Evolutionary conservation across 2,888 invertebrate species (phyloP), one percentile per base, ranked within the genome.

Genomic region (Caenorhabditis imperialis): DNA sequence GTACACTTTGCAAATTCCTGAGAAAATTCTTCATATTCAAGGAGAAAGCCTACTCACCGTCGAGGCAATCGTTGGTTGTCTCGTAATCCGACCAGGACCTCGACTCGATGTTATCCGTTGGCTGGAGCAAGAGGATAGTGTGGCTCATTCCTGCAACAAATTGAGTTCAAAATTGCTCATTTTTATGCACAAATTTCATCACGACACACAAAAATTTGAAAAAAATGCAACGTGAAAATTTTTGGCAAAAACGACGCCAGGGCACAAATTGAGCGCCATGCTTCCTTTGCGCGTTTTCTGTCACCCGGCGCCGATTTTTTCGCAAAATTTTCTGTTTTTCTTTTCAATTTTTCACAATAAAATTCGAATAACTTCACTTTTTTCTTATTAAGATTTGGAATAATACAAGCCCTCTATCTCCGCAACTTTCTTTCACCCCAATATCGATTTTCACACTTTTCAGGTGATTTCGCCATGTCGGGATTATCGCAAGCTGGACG

Each of bases 71-170:
- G 16, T 65, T 93, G 8, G 97, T 93, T 73, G 95, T 94, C 89
- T 99, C 98, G 88, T 97, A 99, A 89, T 99, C 99, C 0, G 95
- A 95, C 89, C 97, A 99, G 0, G 98, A 98, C 78, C 98, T 92
- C 0, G 96, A 96, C 89, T 97, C 97, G 20, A 97, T 95, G 88
- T 95, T 93, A 0, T 91, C 91, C 2, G 95, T 94, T 1, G 97
- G 95, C 89, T 99, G 98, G 6, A 99, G 94, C 79, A 99, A 90
- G 72, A 99, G 91, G 89, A 99, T 98, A 75, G 97, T 96, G 90
- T 99, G 97, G 16, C 44, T 50, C 75, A 70, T 75, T 51, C 30
- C 44, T 60, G 25, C 8, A 54, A 40, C 18, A 14, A n/a, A n/a
- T n/a, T n/a, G n/a, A n/a, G n/a, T n/a, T n/a, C 6, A 6, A 16